A percentile compares a stretch with the other conserved stretches of the same genome.
Evolutionary conservation across 2,113 vertebrate species (phyloP).

Genomic region (Chlamydotis undulata): DNA sequence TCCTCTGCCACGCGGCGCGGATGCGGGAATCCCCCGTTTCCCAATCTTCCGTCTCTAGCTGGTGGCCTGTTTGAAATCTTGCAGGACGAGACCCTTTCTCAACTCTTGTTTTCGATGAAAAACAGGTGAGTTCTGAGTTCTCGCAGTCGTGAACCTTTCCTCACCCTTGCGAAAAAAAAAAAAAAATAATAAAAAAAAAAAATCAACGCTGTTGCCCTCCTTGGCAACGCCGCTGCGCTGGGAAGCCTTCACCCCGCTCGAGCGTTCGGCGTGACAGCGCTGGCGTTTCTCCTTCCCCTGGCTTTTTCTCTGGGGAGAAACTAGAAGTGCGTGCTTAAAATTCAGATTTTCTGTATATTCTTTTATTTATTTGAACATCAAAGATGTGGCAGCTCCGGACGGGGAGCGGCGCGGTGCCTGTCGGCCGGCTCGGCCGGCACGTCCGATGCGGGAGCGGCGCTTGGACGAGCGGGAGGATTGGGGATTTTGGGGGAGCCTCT

Average conservation of each 20-base stretch:
- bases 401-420: rapidly evolving
- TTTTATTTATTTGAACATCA: background rate
- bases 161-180: background rate
- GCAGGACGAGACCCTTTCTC: background rate
- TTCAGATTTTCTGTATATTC: too few relatives aligned
- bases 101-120: background rate
- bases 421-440: too few relatives aligned
- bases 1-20: background rate
- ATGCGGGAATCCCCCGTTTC: rapidly evolving
- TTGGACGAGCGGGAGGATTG: rapidly evolving
- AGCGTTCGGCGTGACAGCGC: rapidly evolving
- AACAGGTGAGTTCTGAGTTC: background rate
- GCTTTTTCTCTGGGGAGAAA: background rate
- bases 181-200: background rate
- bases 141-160: background rate
- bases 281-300: background rate
- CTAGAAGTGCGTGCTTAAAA: background rate
- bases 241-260: background rate
- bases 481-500: background rate
- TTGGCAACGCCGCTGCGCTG: background rate
- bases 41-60: background rate
- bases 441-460: rapidly evolving
- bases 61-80: background rate
- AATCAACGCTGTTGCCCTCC: background rate
- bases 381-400: rapidly evolving